phyloP scores from a whole-genome alignment of 2,797 vertebrate genomes.

The Pampus argenteus region DNA sequence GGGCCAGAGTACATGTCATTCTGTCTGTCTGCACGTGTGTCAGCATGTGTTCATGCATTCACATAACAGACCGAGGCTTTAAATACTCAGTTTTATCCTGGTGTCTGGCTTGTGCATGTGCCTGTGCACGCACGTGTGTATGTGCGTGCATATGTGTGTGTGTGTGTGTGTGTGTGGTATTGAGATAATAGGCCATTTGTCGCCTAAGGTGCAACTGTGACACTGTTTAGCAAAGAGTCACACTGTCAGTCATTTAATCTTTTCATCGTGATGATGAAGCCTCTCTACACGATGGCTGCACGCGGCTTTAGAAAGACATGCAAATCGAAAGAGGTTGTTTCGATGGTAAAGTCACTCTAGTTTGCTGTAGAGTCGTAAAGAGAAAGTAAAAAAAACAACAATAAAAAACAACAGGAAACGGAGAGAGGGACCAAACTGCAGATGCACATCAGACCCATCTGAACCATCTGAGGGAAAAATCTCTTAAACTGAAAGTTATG shows the following conservation, averaged over 20 bases:
- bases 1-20: conserved; percentile 37
- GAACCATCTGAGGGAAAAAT: not conserved
- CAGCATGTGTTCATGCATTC: conserved; percentile 51
- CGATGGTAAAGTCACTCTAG: not conserved
- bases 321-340: not conserved
- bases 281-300: not conserved
- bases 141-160: too few species aligned
- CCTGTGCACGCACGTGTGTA: not conserved
- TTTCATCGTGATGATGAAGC: conserved; percentile 12
- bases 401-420: not conserved
- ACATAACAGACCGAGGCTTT: conserved; percentile 47
- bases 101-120: conserved; percentile 7
- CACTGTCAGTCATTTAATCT: conserved; percentile 31
- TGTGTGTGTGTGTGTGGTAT: conserved; percentile 25
- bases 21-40: conserved; percentile 34
- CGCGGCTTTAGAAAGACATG: not conserved
- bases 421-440: not conserved
- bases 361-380: not conserved
- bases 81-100: conserved; percentile 55
- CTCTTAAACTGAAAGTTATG: not conserved
- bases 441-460: not conserved
- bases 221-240: conserved; percentile 63
- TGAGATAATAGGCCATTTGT: conserved; percentile 71
- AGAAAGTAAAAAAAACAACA: not conserved
- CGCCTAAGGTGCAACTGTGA: conserved; percentile 71